These are phyloP conservation scores for Hydrolagus affinis DNA, from an alignment of 2,113 vertebrate genomes.

Conservation along the genomic window DNA sequence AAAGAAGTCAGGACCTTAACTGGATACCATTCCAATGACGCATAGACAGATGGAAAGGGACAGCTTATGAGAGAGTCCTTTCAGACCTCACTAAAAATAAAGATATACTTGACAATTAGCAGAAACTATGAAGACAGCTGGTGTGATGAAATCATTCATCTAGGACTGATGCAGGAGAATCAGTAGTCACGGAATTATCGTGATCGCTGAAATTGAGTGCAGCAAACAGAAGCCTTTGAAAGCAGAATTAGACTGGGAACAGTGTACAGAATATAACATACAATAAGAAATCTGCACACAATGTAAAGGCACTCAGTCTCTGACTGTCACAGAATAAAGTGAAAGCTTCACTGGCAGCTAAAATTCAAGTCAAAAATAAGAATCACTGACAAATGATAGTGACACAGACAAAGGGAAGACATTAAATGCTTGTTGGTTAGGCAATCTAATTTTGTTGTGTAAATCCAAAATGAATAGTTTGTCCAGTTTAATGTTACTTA, in stretches of 20 bases:
- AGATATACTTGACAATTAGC: not conserved
- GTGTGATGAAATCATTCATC: not conserved
- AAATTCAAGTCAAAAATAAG: constrained; percentile 17
- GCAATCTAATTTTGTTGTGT: not conserved
- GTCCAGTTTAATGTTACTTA: constrained; percentile 5
- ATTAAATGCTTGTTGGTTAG: constrained; percentile 9
- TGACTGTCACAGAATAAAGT: too few relatives aligned
- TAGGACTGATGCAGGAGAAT: not conserved
- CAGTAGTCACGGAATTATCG: not conserved
- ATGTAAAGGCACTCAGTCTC: too few relatives aligned
- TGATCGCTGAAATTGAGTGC: not conserved
- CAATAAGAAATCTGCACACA: not conserved
- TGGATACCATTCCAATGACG: not conserved
- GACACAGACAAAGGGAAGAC: not conserved
- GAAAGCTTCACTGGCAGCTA: not conserved
- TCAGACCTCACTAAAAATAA: not conserved
- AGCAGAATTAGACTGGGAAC: not conserved
- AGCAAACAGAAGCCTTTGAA: not conserved
- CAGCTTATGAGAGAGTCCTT: not conserved
- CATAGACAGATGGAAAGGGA: not conserved
- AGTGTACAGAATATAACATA: not conserved
- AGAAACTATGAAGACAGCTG: not conserved
- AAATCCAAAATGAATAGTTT: not conserved
- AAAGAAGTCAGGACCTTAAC: not conserved
- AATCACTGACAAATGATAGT: constrained; percentile 12